Evolutionary conservation across 1,140 invertebrate species (phyloP).

Genomic region (Caenorhabditis briggsae): DNA sequence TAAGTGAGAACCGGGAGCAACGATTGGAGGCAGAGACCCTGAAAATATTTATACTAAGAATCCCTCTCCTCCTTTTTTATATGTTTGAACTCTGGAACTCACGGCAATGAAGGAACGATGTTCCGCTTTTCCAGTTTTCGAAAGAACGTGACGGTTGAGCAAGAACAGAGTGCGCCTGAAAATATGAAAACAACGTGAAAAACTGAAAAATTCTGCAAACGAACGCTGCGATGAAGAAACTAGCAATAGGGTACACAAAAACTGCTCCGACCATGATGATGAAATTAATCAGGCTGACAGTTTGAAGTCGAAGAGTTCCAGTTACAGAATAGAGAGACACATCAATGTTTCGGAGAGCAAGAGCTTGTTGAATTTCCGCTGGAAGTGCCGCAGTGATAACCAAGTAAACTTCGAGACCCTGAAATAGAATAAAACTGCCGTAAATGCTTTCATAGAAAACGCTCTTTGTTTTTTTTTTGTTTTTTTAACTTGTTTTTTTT

Average conservation of each 20-base stretch:
- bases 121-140: neutral
- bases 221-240: neutral
- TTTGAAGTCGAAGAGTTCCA: slow-evolving; percentile 1
- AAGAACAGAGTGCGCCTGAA: neutral
- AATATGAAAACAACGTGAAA: neutral
- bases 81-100: neutral
- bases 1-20: neutral
- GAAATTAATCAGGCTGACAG: slow-evolving; percentile 5
- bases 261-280: neutral
- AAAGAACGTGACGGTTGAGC: neutral
- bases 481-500: too few relatives aligned
- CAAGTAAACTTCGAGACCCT: neutral
- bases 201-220: neutral
- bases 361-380: neutral
- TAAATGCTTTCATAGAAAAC: too few relatives aligned
- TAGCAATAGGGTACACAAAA: neutral
- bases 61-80: neutral
- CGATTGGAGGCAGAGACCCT: slow-evolving; percentile 33
- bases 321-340: neutral
- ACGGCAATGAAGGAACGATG: neutral
- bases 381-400: neutral
- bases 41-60: neutral
- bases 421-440: too few relatives aligned
- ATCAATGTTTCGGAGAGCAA: neutral
- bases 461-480: too few relatives aligned